Evolutionary conservation across 2,888 invertebrate genomes (phyloP).

Genomic region (Coelinius sp.): DNA sequence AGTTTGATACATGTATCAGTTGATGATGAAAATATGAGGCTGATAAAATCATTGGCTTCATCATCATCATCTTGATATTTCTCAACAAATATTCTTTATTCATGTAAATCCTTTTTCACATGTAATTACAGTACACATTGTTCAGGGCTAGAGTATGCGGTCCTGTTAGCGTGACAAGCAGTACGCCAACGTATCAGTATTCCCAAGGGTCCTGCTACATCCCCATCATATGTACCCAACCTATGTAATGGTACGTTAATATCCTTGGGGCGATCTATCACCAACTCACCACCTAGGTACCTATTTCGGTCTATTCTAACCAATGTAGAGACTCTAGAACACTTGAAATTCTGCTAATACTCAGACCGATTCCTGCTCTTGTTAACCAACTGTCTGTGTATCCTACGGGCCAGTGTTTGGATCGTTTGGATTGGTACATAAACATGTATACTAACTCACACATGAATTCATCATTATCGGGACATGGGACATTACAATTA

Average conservation of each 20-base stretch:
- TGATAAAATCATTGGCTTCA: too few species aligned
- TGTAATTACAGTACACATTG: slow-evolving; percentile 63
- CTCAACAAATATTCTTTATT: background rate
- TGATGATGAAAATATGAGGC: too few species aligned
- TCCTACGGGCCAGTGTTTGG: slow-evolving; percentile 2
- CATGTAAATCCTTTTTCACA: slow-evolving; percentile 41
- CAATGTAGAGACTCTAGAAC: background rate
- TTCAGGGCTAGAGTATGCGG: slow-evolving; percentile 20
- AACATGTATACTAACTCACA: background rate
- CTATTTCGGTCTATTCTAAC: background rate
- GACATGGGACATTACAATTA: background rate
- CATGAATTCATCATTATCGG: background rate
- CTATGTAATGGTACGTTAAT: slow-evolving; percentile 62
- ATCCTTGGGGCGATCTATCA: slow-evolving; percentile 61
- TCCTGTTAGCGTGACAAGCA: slow-evolving; percentile 11
- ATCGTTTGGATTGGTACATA: background rate
- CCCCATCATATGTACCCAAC: slow-evolving; percentile 47
- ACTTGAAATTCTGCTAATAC: background rate
- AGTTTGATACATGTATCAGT: background rate
- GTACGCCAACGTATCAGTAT: slow-evolving; percentile 9
- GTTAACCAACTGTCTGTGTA: slow-evolving; percentile 2
- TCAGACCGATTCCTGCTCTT: background rate
- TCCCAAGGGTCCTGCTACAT: slow-evolving; percentile 17
- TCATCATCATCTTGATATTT: background rate
- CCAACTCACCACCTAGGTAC: slow-evolving; percentile 38